Percentiles rank a stretch among this genome's conserved stretches.
Conservation (phyloP, 2,888 invertebrate species). For the Acleris sparsana region DNA sequence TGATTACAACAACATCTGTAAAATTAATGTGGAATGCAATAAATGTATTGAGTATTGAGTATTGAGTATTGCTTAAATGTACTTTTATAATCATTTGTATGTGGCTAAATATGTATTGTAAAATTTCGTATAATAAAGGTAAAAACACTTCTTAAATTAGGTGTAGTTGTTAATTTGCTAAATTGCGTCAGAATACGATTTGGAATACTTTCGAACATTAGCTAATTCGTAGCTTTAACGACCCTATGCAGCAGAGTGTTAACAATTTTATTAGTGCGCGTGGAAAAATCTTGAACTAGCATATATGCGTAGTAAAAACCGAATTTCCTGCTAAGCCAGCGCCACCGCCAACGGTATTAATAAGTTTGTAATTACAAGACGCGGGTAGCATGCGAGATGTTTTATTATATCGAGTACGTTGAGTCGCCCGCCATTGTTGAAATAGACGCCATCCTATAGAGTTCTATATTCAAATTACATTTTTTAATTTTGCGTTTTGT, state of each 20-base stretch:
- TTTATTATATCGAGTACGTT: slow-evolving; percentile 2
- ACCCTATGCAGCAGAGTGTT: background rate
- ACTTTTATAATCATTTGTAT: too few species aligned
- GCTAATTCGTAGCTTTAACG: background rate
- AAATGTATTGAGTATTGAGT: too few species aligned
- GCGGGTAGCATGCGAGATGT: slow-evolving; percentile 5
- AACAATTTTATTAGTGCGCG: background rate
- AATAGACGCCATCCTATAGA: background rate
- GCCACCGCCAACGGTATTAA: background rate
- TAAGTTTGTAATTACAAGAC: slow-evolving; percentile 10
- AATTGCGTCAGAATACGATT: background rate
- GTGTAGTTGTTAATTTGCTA: background rate
- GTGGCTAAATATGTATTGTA: background rate
- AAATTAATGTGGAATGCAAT: too few species aligned
- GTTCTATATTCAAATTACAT: slow-evolving; percentile 3
- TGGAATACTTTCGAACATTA: background rate
- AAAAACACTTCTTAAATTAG: background rate
- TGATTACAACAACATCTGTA: too few species aligned
- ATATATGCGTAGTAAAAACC: background rate
- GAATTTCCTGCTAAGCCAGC: background rate
- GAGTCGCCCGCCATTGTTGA: slow-evolving; percentile 3
- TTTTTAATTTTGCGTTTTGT: slow-evolving; percentile 2
- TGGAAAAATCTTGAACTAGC: background rate
- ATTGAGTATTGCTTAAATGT: too few species aligned
- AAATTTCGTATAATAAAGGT: background rate